Conservation (phyloP, 2,113 vertebrate genomes). For the Sapajus apella region DNA sequence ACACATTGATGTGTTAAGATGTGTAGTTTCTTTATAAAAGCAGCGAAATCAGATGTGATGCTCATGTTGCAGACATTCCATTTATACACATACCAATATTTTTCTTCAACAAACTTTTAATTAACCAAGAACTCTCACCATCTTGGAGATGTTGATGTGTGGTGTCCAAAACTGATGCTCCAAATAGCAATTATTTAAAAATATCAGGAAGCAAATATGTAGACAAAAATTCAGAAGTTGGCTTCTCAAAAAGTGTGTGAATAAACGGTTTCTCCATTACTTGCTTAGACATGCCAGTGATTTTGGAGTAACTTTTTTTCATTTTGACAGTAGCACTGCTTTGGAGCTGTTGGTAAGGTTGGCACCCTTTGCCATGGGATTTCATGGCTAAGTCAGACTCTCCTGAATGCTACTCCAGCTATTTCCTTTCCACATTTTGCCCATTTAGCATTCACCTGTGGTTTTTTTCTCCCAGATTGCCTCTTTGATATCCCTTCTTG, state of each 20-base stretch:
- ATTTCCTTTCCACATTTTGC: neutral
- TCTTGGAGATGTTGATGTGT: neutral
- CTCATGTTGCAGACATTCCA: neutral
- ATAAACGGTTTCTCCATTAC: neutral
- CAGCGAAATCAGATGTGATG: neutral
- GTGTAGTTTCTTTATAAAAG: neutral
- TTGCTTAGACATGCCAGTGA: neutral
- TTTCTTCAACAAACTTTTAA: slow-evolving; percentile 12
- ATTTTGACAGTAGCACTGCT: neutral
- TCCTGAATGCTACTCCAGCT: neutral
- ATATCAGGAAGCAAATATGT: neutral
- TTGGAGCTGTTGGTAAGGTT: neutral
- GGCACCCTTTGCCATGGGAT: neutral
- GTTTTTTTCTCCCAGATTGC: neutral
- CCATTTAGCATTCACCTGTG: neutral
- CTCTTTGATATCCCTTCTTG: neutral
- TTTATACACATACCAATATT: neutral
- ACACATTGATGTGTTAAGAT: neutral
- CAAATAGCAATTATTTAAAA: slow-evolving; percentile 3
- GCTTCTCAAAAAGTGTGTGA: neutral
- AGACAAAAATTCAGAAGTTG: neutral
- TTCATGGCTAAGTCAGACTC: neutral
- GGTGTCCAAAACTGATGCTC: neutral
- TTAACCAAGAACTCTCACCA: neutral
- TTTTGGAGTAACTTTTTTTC: neutral